Percentiles rank a stretch among this genome's conserved stretches.
Conservation (phyloP, 2,113 vertebrate species). For the Desmodus rotundus region DNA sequence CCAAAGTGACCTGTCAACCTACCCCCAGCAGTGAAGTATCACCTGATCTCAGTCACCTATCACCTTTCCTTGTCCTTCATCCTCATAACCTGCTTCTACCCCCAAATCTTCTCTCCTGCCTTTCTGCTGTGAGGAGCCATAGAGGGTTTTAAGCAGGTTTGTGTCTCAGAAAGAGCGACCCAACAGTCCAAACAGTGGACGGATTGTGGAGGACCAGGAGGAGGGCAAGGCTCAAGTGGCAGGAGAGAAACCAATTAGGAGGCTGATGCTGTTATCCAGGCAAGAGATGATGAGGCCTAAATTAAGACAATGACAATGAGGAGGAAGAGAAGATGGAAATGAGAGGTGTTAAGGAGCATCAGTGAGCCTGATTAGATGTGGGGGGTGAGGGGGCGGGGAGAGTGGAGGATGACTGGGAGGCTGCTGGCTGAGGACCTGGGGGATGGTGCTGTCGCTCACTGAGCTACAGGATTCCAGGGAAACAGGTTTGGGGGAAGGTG, state of each 20-base stretch:
- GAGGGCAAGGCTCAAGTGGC: constrained; percentile 21
- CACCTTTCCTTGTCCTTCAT: background rate
- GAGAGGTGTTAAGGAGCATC: constrained; percentile 52
- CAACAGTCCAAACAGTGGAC: background rate
- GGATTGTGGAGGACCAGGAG: background rate
- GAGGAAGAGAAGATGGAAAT: constrained; percentile 53
- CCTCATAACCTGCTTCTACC: background rate
- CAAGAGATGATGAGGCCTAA: constrained; percentile 62
- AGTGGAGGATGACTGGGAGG: background rate
- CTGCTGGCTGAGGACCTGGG: constrained; percentile 31
- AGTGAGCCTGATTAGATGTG: constrained; percentile 60
- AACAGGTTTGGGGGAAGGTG: background rate
- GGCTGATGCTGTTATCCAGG: constrained; percentile 37
- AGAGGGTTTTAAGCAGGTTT: background rate
- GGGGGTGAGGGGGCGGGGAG: constrained; percentile 30
- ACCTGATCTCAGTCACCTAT: background rate
- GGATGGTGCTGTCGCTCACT: background rate
- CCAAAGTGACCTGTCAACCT: constrained; percentile 6
- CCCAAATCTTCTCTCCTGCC: background rate
- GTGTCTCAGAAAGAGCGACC: background rate
- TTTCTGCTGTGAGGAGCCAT: background rate
- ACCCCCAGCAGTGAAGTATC: background rate
- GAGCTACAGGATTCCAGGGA: constrained; percentile 36
- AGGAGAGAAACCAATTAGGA: constrained; percentile 49
- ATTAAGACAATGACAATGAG: constrained; percentile 60